phyloP scores from a whole-genome alignment of 2,888 invertebrate genomes.

The Eulithis testata region DNA sequence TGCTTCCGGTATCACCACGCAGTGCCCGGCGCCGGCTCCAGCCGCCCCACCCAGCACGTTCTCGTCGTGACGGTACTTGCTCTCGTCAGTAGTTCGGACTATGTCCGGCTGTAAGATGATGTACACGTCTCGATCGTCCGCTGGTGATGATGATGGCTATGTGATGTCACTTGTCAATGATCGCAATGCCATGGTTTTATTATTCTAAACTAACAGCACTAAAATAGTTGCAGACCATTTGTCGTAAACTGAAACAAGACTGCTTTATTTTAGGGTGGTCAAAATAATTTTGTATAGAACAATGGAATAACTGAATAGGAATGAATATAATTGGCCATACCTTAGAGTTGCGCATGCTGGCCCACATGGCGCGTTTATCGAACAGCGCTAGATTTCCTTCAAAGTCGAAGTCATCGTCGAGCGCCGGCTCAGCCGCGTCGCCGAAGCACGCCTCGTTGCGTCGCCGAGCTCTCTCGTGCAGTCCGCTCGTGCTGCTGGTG shows the following conservation, averaged over 20 bases:
- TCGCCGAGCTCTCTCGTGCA: conserved; percentile 72
- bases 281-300: too few relatives aligned
- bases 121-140: too few relatives aligned
- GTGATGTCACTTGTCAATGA: too few relatives aligned
- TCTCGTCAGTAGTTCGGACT: conserved; percentile 67
- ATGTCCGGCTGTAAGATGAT: conserved; percentile 60
- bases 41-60: conserved; percentile 86
- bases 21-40: conserved; percentile 36
- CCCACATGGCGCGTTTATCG: conserved; percentile 87
- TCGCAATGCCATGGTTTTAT: too few relatives aligned
- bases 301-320: too few relatives aligned
- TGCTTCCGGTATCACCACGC: conserved; percentile 88
- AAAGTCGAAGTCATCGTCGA: conserved; percentile 95
- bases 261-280: too few relatives aligned
- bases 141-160: too few relatives aligned
- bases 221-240: too few relatives aligned
- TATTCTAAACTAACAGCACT: too few relatives aligned
- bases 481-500: conserved; percentile 13
- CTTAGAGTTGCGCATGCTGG: conserved; percentile 58
- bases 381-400: conserved; percentile 96
- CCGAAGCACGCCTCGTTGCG: conserved; percentile 92
- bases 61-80: conserved; percentile 92
- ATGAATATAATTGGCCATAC: neutral
- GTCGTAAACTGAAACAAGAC: too few relatives aligned
- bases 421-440: conserved; percentile 86